Evolutionary conservation across 2,888 invertebrate species (phyloP).

Genomic region (Cheilosia variabilis): DNA sequence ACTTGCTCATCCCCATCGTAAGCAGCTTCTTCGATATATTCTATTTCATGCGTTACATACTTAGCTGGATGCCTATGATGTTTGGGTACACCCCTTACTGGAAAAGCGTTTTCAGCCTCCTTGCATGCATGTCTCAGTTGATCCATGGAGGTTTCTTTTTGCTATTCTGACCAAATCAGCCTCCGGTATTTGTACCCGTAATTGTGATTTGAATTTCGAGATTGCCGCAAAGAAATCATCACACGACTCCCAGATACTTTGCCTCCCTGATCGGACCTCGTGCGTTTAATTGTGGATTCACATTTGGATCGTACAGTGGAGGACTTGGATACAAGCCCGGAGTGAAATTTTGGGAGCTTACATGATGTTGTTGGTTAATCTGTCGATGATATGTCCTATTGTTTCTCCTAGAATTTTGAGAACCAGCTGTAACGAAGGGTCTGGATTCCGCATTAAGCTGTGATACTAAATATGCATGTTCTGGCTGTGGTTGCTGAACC

Average conservation of each 20-base stretch:
- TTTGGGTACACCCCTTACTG: not conserved
- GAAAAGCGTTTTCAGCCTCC: too few relatives aligned
- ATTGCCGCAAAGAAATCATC: not conserved
- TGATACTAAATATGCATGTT: not conserved
- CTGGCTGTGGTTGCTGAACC: too few relatives aligned
- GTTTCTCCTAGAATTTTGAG: too few relatives aligned
- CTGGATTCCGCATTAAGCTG: too few relatives aligned
- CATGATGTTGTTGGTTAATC: slow-evolving; percentile 1
- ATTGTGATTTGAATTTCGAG: not conserved
- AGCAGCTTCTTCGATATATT: not conserved
- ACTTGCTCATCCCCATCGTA: not conserved
- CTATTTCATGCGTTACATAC: not conserved
- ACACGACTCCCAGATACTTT: too few relatives aligned
- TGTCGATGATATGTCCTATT: too few relatives aligned
- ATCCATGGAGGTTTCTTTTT: not conserved
- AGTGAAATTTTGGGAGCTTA: not conserved
- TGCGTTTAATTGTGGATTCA: too few relatives aligned
- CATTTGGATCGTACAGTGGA: not conserved
- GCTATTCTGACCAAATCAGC: not conserved
- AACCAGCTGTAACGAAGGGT: too few relatives aligned
- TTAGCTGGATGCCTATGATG: not conserved
- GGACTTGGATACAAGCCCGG: not conserved
- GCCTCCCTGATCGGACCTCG: too few relatives aligned
- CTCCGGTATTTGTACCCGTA: not conserved
- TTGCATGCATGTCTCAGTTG: slow-evolving; percentile 12